Evolutionary conservation across 1,140 invertebrate species (phyloP).

Genomic region (Zaprionus davidi): DNA sequence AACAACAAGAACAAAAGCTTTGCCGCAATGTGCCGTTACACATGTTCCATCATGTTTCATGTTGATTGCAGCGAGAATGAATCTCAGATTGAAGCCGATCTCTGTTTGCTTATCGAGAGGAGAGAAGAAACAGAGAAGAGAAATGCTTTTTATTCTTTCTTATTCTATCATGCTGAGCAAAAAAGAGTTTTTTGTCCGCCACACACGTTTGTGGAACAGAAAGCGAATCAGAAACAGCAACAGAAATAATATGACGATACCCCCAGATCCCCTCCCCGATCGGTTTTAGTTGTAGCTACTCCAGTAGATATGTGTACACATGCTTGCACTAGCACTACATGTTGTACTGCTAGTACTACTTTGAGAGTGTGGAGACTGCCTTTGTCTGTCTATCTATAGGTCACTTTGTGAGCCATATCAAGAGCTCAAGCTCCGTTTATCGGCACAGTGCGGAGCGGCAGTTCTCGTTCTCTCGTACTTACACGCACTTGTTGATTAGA

Average conservation of each 20-base stretch:
- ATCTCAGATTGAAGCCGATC: slow-evolving; percentile 25
- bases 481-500: slow-evolving; percentile 67
- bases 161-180: slow-evolving; percentile 4
- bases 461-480: slow-evolving; percentile 22
- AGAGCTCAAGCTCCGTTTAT: slow-evolving; percentile 26
- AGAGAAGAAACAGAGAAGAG: neutral
- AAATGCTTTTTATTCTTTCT: neutral
- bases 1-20: neutral
- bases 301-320: slow-evolving; percentile 20
- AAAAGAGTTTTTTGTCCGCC: slow-evolving; percentile 16
- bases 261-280: neutral
- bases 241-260: neutral
- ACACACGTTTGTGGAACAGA: slow-evolving; percentile 15
- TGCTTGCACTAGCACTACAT: neutral
- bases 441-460: neutral
- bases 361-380: slow-evolving; percentile 19
- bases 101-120: slow-evolving; percentile 21
- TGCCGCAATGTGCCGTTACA: slow-evolving; percentile 39
- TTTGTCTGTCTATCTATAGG: slow-evolving; percentile 49
- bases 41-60: slow-evolving; percentile 38
- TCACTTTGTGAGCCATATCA: slow-evolving; percentile 39
- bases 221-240: neutral
- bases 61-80: slow-evolving; percentile 26
- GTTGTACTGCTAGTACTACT: neutral
- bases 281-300: neutral